These are phyloP conservation scores for Pollachius pollachius DNA, from an alignment of 2,113 vertebrate species.

Conservation along the genomic window DNA sequence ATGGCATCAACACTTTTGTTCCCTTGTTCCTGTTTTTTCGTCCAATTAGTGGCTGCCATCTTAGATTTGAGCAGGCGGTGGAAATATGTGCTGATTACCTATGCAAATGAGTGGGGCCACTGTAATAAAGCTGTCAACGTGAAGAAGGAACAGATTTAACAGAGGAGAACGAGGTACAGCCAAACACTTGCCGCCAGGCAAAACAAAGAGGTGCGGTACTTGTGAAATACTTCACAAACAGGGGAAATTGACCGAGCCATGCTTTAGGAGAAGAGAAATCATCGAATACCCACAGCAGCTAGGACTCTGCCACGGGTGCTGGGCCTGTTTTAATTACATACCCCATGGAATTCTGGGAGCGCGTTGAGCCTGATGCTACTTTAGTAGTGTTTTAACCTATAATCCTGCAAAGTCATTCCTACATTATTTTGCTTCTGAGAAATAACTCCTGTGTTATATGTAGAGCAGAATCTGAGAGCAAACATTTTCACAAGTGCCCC, in stretches of 20 bases:
- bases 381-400: too few species aligned
- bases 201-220: constrained; percentile 29
- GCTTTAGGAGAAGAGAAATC: too few species aligned
- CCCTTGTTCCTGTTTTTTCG: constrained; percentile 42
- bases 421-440: too few species aligned
- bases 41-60: constrained; percentile 62
- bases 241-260: neutral
- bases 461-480: too few species aligned
- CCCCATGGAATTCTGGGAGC: too few species aligned
- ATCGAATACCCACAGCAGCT: too few species aligned
- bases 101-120: constrained; percentile 58
- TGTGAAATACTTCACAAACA: constrained; percentile 1
- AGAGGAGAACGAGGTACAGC: constrained; percentile 20
- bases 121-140: constrained; percentile 61
- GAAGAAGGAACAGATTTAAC: constrained; percentile 43
- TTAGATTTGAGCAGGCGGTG: constrained; percentile 50
- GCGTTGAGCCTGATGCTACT: too few species aligned
- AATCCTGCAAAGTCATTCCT: too few species aligned
- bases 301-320: too few species aligned
- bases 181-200: constrained; percentile 29
- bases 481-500: too few species aligned
- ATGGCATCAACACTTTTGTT: constrained; percentile 24
- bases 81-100: constrained; percentile 55
- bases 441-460: too few species aligned
- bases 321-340: too few species aligned